Evolutionary conservation across 30 jellyfish, hydroid and myxozoan genomes (phyloP), one percentile per base, ranked within the genome.

Genomic region (Cassiopea andromeda): DNA sequence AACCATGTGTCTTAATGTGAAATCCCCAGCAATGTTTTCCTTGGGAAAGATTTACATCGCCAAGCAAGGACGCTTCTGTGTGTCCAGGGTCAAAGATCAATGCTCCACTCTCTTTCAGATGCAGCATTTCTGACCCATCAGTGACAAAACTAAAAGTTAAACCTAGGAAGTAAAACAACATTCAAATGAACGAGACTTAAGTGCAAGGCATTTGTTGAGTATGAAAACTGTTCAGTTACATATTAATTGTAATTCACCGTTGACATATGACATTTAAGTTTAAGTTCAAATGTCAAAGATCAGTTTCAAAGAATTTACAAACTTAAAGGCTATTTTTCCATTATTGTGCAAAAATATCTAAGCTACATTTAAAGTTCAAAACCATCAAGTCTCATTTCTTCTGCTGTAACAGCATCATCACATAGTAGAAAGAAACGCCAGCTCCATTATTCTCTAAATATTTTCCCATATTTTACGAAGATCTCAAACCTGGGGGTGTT

Each of bases 11-110:
- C 6, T 18, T 4, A 38, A 82, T 72, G 5, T 38, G 67, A 66
- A 89, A 81, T 48, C 84, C 83, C 97, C 97, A 89, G 74, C 82
- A 89, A 72, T 89, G 97, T 17, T 46, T 71, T 10, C 97, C 97
- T 43, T 67, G 61, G 46, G 60, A 58, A 38, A 89, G 78, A 45
- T 43, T 70, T 10, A 48, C 74, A 59, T 89, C 83, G 46, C 83
- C 92, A 70, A 80, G 83, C 82, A 89, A 89, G 73, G 83, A 70
- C 43, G 88, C 60, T 61, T 82, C 78, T 12, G 48, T 77, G 58
- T 69, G 85, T 17, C 18, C 60, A 27, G 92, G 74, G 17, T 27
- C 48, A 43, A 50, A 81, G 48, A 17, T 43, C 13, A 67, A 13
- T 43, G 50, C 45, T 68, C 90, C 90, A n/a, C 13, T 68, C 59